Conservation (phyloP, 2,888 invertebrate genomes). For the Macrosiphum euphorbiae region DNA sequence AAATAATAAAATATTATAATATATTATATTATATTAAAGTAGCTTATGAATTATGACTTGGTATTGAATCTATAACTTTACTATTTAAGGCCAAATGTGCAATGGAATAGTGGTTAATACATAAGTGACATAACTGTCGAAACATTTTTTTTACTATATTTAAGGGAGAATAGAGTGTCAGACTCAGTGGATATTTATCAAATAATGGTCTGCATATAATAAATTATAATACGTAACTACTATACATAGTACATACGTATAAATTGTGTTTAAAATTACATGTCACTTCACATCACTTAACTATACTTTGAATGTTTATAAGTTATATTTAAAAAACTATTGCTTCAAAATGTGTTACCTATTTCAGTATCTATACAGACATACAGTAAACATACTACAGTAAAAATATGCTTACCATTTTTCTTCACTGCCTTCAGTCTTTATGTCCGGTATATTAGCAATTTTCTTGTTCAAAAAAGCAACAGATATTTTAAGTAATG, state of each 20-base stretch:
- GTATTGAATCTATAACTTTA: background rate
- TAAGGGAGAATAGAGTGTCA: too few species aligned
- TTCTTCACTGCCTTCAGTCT: constrained; percentile 89
- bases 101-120: background rate
- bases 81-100: background rate
- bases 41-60: background rate
- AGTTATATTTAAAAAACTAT: background rate
- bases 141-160: background rate
- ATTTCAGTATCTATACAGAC: background rate
- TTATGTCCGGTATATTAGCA: constrained; percentile 91
- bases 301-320: background rate
- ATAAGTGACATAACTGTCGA: background rate
- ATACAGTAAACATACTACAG: background rate
- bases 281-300: background rate
- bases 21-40: background rate
- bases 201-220: too few species aligned
- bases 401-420: constrained; percentile 80
- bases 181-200: too few species aligned
- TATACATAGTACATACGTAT: too few species aligned
- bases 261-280: background rate
- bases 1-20: background rate
- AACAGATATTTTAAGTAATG: constrained; percentile 90
- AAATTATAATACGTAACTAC: too few species aligned
- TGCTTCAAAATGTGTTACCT: background rate
- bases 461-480: constrained; percentile 94